These are phyloP conservation scores for Cataglyphis hispanica DNA, from an alignment of 1,140 invertebrate genomes.

Conservation along the genomic window DNA sequence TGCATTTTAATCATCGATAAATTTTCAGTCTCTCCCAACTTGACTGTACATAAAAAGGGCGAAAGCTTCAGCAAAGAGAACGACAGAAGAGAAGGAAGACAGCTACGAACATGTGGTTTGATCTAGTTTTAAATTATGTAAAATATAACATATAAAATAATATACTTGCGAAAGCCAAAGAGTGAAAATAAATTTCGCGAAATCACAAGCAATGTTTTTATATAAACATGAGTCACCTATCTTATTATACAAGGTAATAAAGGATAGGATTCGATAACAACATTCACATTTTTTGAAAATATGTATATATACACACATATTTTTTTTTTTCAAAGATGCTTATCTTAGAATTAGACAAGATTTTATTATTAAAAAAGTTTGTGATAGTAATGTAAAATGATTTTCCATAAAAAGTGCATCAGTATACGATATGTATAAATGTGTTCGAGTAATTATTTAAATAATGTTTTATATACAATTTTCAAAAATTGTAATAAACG, in stretches of 20 bases:
- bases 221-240: slow-evolving; percentile 9
- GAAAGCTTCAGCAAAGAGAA: background rate
- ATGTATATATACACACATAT: no score
- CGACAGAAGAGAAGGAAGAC: slow-evolving; percentile 8
- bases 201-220: slow-evolving; percentile 4
- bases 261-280: no score
- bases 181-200: slow-evolving; percentile 50
- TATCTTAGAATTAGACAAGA: no score
- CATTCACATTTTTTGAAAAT: background rate
- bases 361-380: no score
- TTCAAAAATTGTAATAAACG: background rate
- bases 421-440: background rate
- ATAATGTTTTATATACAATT: background rate
- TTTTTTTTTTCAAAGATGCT: no score
- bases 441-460: background rate
- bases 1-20: slow-evolving; percentile 18
- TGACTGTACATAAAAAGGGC: background rate
- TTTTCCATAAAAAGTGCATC: background rate
- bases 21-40: slow-evolving; percentile 7
- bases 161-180: slow-evolving; percentile 28
- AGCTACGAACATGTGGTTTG: slow-evolving; percentile 6
- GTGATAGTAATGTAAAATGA: no score
- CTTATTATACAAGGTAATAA: slow-evolving; percentile 3
- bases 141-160: slow-evolving; percentile 8
- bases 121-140: slow-evolving; percentile 28